These are phyloP conservation scores for Dicyrtomina minuta DNA, from an alignment of 2,888 invertebrate genomes.

Conservation along the genomic window DNA sequence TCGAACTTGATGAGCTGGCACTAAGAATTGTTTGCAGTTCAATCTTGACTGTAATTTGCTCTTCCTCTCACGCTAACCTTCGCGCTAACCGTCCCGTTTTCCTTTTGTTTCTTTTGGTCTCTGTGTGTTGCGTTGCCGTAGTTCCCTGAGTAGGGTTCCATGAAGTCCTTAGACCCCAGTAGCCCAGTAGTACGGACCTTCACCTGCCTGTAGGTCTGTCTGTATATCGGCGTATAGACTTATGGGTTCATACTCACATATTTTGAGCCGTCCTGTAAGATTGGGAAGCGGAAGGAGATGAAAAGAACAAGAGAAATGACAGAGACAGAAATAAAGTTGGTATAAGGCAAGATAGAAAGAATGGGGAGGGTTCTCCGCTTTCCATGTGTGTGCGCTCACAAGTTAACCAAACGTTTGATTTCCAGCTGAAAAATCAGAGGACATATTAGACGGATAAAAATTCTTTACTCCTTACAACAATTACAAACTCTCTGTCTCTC, in stretches of 20 bases:
- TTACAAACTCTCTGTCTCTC: neutral
- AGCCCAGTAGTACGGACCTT: no score
- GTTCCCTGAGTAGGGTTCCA: no score
- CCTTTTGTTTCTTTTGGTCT: no score
- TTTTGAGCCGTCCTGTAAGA: no score
- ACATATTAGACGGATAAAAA: neutral
- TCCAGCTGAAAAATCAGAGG: neutral
- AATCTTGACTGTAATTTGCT: slow-evolving; percentile 2
- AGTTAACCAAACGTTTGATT: slow-evolving; percentile 16
- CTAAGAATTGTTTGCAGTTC: slow-evolving; percentile 5
- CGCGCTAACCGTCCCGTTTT: no score
- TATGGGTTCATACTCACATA: no score
- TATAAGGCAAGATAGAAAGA: slow-evolving; percentile 10
- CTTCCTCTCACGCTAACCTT: neutral
- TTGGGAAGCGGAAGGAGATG: no score
- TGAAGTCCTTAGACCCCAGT: no score
- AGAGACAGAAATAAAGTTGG: neutral
- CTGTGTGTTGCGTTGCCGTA: no score
- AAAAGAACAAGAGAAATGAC: no score
- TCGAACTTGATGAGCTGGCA: slow-evolving; percentile 20
- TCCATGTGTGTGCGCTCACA: slow-evolving; percentile 10
- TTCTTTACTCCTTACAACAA: neutral
- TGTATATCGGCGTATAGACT: no score
- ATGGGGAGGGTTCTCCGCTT: neutral
- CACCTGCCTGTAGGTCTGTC: no score